Conservation (phyloP, 2,888 invertebrate species). For the Calameuta filiformis region DNA sequence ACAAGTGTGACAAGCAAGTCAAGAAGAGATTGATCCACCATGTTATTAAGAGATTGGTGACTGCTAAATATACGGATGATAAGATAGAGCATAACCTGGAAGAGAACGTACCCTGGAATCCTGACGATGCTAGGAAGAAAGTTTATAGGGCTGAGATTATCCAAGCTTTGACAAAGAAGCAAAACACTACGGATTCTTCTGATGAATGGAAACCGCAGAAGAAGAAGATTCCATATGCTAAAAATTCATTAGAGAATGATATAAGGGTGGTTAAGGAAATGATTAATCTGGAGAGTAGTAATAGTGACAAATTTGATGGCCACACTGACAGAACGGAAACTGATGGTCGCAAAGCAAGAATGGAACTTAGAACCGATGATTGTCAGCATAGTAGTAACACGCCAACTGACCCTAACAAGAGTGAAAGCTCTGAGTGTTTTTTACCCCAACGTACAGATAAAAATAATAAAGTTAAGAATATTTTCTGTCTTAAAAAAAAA, state of each 20-base stretch:
- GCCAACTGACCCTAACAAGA: constrained; percentile 49
- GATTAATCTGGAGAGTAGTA: constrained; percentile 49
- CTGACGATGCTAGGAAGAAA: constrained; percentile 59
- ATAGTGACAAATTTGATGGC: constrained; percentile 57
- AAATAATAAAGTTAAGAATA: constrained; percentile 39
- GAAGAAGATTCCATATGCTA: constrained; percentile 33
- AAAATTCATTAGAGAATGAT: constrained; percentile 38
- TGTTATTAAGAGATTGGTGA: constrained; percentile 73
- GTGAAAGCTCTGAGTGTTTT: constrained; percentile 62
- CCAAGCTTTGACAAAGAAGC: constrained; percentile 54
- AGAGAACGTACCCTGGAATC: constrained; percentile 66
- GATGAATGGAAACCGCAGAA: constrained; percentile 53
- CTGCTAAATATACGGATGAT: constrained; percentile 72
- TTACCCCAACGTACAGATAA: constrained; percentile 45
- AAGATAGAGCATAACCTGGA: constrained; percentile 58
- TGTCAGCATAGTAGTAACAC: constrained; percentile 44
- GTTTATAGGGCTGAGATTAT: constrained; percentile 58
- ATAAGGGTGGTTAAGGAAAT: constrained; percentile 40
- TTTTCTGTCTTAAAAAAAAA: constrained; percentile 43
- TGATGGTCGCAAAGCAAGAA: constrained; percentile 61
- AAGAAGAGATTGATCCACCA: constrained; percentile 75
- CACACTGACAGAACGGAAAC: constrained; percentile 58
- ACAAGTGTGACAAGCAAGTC: constrained; percentile 70
- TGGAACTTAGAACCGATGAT: constrained; percentile 57
- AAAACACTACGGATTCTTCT: constrained; percentile 55